A percentile compares a stretch with the other conserved stretches of the same genome.
Evolutionary conservation across 2,113 vertebrate genomes (phyloP).

Genomic region (Lophius piscatorius): DNA sequence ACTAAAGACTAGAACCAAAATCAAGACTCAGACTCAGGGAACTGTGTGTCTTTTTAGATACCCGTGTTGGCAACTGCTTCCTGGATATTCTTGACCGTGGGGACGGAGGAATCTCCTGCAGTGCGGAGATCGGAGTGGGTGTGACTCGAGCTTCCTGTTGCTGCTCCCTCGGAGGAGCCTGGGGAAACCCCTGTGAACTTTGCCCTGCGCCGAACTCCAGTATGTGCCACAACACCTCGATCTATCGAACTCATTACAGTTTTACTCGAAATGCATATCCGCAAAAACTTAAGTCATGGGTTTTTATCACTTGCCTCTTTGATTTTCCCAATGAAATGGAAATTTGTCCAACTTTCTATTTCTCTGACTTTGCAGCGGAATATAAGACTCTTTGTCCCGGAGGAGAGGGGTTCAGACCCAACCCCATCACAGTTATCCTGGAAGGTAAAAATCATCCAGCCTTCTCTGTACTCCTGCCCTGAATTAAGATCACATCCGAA

Average conservation of each 20-base stretch:
- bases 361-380: constrained; percentile 79
- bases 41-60: constrained; percentile 77
- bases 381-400: constrained; percentile 94
- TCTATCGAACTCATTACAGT: background rate
- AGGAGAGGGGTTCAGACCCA: constrained; percentile 92
- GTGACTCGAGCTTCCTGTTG: constrained; percentile 92
- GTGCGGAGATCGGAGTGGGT: constrained; percentile 87
- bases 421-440: constrained; percentile 92
- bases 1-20: too few species aligned
- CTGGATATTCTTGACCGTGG: constrained; percentile 87
- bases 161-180: constrained; percentile 89
- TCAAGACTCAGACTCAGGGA: background rate
- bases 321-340: background rate
- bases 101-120: constrained; percentile 90
- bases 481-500: background rate
- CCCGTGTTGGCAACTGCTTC: constrained; percentile 91
- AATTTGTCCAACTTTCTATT: background rate
- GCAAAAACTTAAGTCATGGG: background rate
- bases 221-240: constrained; percentile 71
- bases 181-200: constrained; percentile 94
- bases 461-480: background rate
- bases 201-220: constrained; percentile 89
- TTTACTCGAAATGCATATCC: background rate
- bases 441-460: constrained; percentile 82
- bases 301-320: background rate